Evolutionary conservation across 1,140 invertebrate species (phyloP), one percentile per base, ranked within the genome.

Genomic region (Antheraea pernyi): DNA sequence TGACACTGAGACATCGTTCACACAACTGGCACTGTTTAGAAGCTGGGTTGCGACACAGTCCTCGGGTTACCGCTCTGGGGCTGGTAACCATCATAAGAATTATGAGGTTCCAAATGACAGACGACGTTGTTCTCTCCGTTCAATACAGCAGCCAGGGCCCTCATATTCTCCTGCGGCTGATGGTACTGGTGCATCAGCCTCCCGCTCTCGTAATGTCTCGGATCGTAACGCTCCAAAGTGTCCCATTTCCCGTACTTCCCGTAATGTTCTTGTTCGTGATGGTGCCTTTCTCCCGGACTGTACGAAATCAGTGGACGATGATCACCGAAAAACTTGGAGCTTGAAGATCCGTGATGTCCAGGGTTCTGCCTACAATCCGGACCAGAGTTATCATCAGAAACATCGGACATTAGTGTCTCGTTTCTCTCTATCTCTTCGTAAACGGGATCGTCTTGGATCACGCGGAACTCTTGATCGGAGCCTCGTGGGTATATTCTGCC

Each of bases 101-200:
- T 86, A 89, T 91, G 95, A 5, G 96, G 96, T 84, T 96, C 96
- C 60, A 97, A 88, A 78, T 97, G 96, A 82, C 96, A 97, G 11
- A 97, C 96, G 42, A 97, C 97, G 70, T 93, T 92, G 70, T 96
- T 97, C 77, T 97, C 96, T 1, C 96, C 96, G 82, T 97, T 96
- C 11, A 97, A 90, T 0, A 97, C 96, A 0, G 96, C 96, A 7
- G 97, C 96, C 93, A 89, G 94, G 84, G 82, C 96, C 93, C 92
- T 94, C 92, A 91, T 94, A 84, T 80, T 95, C 92, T 84, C 94
- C 84, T 83, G 93, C 68, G 76, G 83, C 68, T 89, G 88, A 65
- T 89, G 85, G 70, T 91, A 93, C 66, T 78, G 83, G 53, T 89
- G 78, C 91, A 86, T 83, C 91, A 93, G 83, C 85, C 93, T 81